A percentile compares a stretch with the other conserved stretches of the same genome.
Evolutionary conservation across 2,888 invertebrate species (phyloP).

Genomic region (Synanthedon formicaeformis): DNA sequence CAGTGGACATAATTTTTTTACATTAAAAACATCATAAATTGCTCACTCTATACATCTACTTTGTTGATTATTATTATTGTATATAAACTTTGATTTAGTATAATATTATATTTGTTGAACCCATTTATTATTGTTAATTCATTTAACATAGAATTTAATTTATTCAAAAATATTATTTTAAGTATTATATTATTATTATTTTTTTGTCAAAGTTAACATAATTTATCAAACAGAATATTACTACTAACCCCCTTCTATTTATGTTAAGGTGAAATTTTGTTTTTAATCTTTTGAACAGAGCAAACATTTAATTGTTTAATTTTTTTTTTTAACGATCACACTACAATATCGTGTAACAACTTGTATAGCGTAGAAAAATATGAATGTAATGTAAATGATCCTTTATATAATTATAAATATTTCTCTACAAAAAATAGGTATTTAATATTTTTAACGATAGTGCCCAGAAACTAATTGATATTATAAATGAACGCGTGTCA

Average conservation of each 20-base stretch:
- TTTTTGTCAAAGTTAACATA: conserved; percentile 37
- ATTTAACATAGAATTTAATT: conserved; percentile 34
- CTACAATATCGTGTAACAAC: too few species aligned
- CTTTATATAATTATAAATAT: neutral
- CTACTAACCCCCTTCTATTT: conserved; percentile 22
- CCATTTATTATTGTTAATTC: conserved; percentile 45
- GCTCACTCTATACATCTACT: too few species aligned
- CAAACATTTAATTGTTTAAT: too few species aligned
- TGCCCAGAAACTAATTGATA: conserved; percentile 25
- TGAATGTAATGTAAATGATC: neutral
- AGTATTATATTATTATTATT: conserved; percentile 19
- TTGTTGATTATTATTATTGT: conserved; percentile 28
- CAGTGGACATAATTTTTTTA: too few species aligned
- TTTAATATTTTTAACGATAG: conserved; percentile 5
- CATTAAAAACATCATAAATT: too few species aligned
- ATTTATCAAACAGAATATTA: conserved; percentile 37
- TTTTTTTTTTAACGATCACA: too few species aligned
- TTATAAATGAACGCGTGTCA: conserved; percentile 40
- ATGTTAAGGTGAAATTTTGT: neutral
- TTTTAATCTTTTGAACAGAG: too few species aligned
- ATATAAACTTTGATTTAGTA: conserved; percentile 48
- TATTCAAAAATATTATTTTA: conserved; percentile 35
- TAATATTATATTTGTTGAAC: conserved; percentile 54
- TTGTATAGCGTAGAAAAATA: too few species aligned
- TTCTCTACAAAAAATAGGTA: neutral